phyloP scores from a whole-genome alignment of 2,888 invertebrate genomes.

The Agelastica alni region DNA sequence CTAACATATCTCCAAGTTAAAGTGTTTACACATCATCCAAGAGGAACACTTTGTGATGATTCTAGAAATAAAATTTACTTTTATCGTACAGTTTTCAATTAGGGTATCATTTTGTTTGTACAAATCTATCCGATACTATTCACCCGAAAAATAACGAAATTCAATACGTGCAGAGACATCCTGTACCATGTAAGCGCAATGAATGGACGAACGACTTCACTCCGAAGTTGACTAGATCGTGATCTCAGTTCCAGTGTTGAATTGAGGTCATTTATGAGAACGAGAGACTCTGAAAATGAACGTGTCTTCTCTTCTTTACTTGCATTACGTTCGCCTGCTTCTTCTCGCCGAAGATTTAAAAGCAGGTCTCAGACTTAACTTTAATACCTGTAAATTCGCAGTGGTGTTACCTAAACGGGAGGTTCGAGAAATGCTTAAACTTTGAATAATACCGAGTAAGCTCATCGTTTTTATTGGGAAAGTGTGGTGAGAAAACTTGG shows the following conservation, averaged over 20 bases:
- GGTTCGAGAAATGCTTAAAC: no score
- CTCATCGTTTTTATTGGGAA: no score
- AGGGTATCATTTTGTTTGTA: no score
- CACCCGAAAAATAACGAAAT: no score
- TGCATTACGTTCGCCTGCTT: background rate
- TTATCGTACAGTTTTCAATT: no score
- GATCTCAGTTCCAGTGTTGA: slow-evolving; percentile 13
- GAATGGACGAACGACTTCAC: slow-evolving; percentile 11
- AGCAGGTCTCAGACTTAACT: background rate
- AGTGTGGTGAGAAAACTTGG: no score
- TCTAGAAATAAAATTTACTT: no score
- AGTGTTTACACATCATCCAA: no score
- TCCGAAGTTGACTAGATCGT: slow-evolving; percentile 11
- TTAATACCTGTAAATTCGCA: slow-evolving; percentile 1
- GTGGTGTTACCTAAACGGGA: background rate
- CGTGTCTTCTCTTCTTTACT: slow-evolving; percentile 1
- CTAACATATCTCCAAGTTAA: no score
- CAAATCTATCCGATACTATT: no score
- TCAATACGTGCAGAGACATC: background rate
- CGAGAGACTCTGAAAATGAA: background rate
- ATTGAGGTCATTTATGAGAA: slow-evolving; percentile 15
- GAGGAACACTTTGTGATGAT: no score
- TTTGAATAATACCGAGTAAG: no score
- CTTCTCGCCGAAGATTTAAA: slow-evolving; percentile 4
- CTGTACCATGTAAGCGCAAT: background rate